phyloP scores from a whole-genome alignment of 23 tunicate species.

The Aplidium turbinatum region DNA sequence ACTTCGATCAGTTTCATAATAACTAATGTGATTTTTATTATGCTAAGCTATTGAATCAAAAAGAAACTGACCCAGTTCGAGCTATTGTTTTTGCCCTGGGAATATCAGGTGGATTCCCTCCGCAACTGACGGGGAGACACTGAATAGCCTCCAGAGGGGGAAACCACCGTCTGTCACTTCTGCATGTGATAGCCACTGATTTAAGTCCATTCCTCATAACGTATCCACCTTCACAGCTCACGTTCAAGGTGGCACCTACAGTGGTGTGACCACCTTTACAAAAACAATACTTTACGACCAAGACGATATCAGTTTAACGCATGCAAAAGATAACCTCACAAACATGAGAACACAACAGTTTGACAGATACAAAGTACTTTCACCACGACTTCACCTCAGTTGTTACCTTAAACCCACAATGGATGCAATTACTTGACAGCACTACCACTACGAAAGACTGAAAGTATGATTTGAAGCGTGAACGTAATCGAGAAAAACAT shows the following conservation, averaged over 20 bases:
- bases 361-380: too few relatives aligned
- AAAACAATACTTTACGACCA: neutral
- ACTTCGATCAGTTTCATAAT: too few relatives aligned
- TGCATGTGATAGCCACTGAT: constrained; percentile 19
- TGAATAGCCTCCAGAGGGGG: constrained; percentile 30
- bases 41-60: neutral
- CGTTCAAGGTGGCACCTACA: constrained; percentile 33
- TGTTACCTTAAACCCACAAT: too few relatives aligned
- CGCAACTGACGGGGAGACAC: constrained; percentile 52
- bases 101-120: constrained; percentile 31
- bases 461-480: too few relatives aligned
- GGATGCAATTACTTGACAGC: too few relatives aligned
- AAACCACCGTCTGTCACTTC: constrained; percentile 46
- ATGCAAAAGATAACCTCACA: too few relatives aligned
- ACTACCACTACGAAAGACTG: too few relatives aligned
- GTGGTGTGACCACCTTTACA: constrained; percentile 27
- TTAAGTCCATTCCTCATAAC: constrained; percentile 43
- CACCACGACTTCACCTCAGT: too few relatives aligned
- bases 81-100: constrained; percentile 2
- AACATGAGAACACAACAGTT: too few relatives aligned
- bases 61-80: constrained; percentile 33
- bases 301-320: neutral
- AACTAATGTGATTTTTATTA: too few relatives aligned
- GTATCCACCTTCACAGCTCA: constrained; percentile 53
- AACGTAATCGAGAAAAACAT: too few relatives aligned